Evolutionary conservation across 2,113 vertebrate genomes (phyloP).

Genomic region (Psittacara wagleri): DNA sequence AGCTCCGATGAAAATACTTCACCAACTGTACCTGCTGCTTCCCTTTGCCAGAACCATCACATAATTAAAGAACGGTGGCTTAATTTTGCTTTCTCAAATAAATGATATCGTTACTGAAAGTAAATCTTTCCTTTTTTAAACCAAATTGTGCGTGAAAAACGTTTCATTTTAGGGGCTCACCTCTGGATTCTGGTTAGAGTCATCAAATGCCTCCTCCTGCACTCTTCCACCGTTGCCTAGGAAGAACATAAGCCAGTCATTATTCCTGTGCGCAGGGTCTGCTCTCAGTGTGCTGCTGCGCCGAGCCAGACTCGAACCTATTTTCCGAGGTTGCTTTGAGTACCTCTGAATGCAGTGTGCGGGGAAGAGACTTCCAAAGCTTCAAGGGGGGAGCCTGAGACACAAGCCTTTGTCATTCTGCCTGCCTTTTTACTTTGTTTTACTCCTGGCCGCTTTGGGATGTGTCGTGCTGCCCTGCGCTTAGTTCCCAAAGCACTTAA

Average conservation of each 20-base stretch:
- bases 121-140: neutral
- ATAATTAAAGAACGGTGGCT: conserved; percentile 44
- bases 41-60: neutral
- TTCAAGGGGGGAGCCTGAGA: conserved; percentile 12
- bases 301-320: conserved; percentile 3
- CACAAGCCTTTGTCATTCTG: neutral
- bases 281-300: neutral
- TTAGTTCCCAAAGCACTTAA: conserved; percentile 30
- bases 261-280: conserved; percentile 11
- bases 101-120: conserved; percentile 37
- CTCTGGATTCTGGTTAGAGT: neutral
- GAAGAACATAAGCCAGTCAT: neutral
- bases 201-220: neutral
- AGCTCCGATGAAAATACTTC: conserved; percentile 31
- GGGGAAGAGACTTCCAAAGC: conserved; percentile 28
- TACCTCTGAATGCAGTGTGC: neutral
- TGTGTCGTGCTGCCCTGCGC: neutral
- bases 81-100: conserved; percentile 23
- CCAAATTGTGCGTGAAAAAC: neutral
- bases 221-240: neutral
- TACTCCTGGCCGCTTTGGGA: conserved; percentile 1
- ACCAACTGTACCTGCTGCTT: conserved; percentile 57
- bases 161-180: conserved; percentile 13
- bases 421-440: conserved; percentile 46
- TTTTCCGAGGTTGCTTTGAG: conserved; percentile 45